Evolutionary conservation across 2,888 invertebrate genomes (phyloP).

Genomic region (Parnassius orleans): DNA sequence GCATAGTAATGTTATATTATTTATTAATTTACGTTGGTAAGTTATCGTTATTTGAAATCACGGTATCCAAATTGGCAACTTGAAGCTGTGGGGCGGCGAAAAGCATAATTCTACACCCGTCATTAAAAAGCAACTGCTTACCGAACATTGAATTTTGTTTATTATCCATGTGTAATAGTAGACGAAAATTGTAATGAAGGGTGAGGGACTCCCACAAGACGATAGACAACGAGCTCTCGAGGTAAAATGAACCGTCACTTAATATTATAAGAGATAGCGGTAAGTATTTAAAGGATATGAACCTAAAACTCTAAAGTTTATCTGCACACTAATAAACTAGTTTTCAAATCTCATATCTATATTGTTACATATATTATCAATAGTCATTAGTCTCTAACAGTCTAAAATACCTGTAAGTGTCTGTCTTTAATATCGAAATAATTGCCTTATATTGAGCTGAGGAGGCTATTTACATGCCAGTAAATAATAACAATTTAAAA

Average conservation of each 20-base stretch:
- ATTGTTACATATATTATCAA: too few species aligned
- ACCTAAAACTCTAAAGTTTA: too few species aligned
- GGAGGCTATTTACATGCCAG: too few species aligned
- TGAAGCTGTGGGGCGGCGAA: conserved; percentile 34
- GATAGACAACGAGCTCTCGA: conserved; percentile 65
- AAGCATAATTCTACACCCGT: conserved; percentile 31
- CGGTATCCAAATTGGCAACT: conserved; percentile 37
- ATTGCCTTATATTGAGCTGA: too few species aligned
- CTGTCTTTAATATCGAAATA: too few species aligned
- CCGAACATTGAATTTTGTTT: conserved; percentile 48
- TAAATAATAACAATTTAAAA: too few species aligned
- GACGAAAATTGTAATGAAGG: conserved; percentile 75
- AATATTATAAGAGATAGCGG: conserved; percentile 28
- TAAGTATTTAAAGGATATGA: background rate
- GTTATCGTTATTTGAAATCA: background rate
- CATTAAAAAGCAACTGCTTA: conserved; percentile 45
- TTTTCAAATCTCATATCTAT: too few species aligned
- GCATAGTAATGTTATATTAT: too few species aligned
- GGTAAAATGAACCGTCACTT: conserved; percentile 37
- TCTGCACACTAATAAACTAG: too few species aligned
- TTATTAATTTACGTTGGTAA: too few species aligned
- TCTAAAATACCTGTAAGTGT: too few species aligned
- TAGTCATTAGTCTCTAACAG: too few species aligned
- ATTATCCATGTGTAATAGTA: conserved; percentile 68
- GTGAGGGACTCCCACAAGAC: conserved; percentile 65